Evolutionary conservation across 2,888 invertebrate species (phyloP).

Genomic region (Leptinotarsa juncta): DNA sequence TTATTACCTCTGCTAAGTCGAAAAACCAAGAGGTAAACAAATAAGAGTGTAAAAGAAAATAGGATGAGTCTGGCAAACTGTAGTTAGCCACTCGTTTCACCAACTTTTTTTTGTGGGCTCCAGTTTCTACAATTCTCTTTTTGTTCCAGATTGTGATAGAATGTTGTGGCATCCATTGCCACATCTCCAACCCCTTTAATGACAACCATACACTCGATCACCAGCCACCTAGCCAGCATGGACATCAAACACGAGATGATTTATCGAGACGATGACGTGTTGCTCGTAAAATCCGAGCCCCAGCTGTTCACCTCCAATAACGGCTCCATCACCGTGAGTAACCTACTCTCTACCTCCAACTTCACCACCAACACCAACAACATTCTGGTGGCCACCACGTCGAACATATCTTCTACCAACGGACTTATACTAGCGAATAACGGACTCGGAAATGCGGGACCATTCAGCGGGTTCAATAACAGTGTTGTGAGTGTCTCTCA

Average conservation of each 20-base stretch:
- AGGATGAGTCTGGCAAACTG: no score
- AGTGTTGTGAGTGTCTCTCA: constrained; percentile 61
- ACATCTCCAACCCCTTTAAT: constrained; percentile 53
- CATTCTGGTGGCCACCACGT: constrained; percentile 58
- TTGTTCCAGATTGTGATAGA: constrained; percentile 62
- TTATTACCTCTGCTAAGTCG: no score
- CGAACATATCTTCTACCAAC: constrained; percentile 61
- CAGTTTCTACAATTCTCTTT: constrained; percentile 28
- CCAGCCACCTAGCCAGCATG: constrained; percentile 62
- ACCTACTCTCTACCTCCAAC: constrained; percentile 54
- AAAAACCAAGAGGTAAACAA: no score
- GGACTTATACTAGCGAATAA: constrained; percentile 50
- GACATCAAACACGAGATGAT: constrained; percentile 76
- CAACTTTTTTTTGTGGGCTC: no score
- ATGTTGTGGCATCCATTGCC: constrained; percentile 61
- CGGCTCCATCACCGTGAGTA: constrained; percentile 49
- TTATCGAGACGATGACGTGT: constrained; percentile 67
- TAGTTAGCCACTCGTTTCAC: no score
- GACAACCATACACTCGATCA: constrained; percentile 56
- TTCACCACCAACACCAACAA: constrained; percentile 52
- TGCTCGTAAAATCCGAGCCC: constrained; percentile 68
- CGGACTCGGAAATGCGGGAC: constrained; percentile 53
- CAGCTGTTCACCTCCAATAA: constrained; percentile 55
- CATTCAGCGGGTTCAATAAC: constrained; percentile 50
- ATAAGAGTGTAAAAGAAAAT: no score